A percentile compares a stretch with the other conserved stretches of the same genome.
Evolutionary conservation across 2,888 invertebrate genomes (phyloP).

Genomic region (Sepioteuthis lessoniana): DNA sequence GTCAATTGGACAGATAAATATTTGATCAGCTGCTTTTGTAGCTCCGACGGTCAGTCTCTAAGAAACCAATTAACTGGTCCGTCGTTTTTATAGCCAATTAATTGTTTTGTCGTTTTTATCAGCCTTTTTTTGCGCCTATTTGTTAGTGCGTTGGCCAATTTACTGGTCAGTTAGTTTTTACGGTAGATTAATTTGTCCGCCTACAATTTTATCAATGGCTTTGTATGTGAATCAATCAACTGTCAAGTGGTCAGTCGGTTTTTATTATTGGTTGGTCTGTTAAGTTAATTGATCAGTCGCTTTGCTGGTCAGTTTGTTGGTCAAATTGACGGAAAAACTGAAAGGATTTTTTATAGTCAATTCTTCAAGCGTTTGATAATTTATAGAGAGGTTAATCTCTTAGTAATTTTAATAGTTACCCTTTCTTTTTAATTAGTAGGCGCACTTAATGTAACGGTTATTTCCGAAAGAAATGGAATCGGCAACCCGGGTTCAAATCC

Average conservation of each 20-base stretch:
- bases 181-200: background rate
- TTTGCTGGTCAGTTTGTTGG: background rate
- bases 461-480: too few species aligned
- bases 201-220: background rate
- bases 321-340: background rate
- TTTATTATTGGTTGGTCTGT: background rate
- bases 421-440: too few species aligned
- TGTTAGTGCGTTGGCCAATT: background rate
- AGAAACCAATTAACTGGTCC: background rate
- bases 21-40: background rate
- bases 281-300: background rate
- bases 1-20: background rate
- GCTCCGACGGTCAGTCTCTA: background rate
- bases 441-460: too few species aligned
- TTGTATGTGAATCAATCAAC: background rate
- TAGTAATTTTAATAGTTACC: too few species aligned
- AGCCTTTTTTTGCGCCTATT: background rate
- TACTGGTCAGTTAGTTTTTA: slow-evolving; percentile 18
- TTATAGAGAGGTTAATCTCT: too few species aligned
- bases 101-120: background rate
- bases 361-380: too few species aligned
- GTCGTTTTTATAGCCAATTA: slow-evolving; percentile 25
- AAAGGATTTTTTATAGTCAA: too few species aligned
- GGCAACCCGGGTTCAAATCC: too few species aligned
- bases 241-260: background rate